Conservation (phyloP, 2,888 invertebrate genomes). For the Resseliella maxima region DNA sequence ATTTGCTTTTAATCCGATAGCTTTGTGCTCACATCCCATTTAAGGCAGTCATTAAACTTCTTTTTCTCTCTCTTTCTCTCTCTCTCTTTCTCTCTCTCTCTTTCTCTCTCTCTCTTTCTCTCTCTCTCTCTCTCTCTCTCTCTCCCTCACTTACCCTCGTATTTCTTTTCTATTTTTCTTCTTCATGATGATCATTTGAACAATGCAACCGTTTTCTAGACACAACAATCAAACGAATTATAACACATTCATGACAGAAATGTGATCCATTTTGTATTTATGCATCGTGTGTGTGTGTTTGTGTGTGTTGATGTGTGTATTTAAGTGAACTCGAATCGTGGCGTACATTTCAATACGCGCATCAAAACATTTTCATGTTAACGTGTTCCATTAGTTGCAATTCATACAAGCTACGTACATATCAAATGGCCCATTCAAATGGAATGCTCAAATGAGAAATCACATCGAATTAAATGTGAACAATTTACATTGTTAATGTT, state of each 20-base stretch:
- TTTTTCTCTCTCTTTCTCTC: too few relatives aligned
- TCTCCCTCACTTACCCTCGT: too few relatives aligned
- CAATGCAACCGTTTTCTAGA: constrained; percentile 5
- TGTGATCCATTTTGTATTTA: constrained; percentile 12
- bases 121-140: too few relatives aligned
- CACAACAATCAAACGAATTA: not conserved
- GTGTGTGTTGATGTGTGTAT: too few relatives aligned
- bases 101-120: too few relatives aligned
- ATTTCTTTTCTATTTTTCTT: not conserved
- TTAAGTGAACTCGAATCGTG: too few relatives aligned
- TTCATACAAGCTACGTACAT: not conserved
- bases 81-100: too few relatives aligned
- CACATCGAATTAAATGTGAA: constrained; percentile 14
- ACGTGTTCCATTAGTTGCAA: not conserved
- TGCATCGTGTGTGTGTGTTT: too few relatives aligned
- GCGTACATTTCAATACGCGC: not conserved
- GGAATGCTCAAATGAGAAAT: not conserved
- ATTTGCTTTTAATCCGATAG: not conserved
- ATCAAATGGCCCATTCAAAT: not conserved
- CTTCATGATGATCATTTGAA: not conserved
- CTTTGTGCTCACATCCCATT: not conserved
- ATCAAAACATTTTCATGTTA: not conserved
- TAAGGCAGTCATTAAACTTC: not conserved
- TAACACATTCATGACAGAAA: constrained; percentile 11
- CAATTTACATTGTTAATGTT: constrained; percentile 21